phyloP scores from a whole-genome alignment of 2,797 vertebrate species.

The Chelidonichthys spinosus region DNA sequence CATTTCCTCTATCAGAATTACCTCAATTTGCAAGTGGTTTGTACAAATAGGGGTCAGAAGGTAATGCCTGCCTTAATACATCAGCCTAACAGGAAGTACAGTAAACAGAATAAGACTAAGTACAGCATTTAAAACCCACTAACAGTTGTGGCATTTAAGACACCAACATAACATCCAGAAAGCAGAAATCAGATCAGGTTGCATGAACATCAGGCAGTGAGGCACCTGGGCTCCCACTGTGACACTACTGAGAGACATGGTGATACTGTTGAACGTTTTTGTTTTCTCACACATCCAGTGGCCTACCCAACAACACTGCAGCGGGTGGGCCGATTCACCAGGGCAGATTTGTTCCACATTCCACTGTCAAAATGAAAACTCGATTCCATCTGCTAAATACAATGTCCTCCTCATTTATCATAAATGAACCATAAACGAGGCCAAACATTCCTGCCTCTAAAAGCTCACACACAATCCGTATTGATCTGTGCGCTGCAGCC shows the following conservation, averaged over 20 bases:
- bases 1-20: slow-evolving; percentile 46
- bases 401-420: slow-evolving; percentile 67
- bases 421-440: slow-evolving; percentile 74
- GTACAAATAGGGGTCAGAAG: slow-evolving; percentile 55
- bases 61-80: slow-evolving; percentile 72
- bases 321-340: background rate
- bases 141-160: slow-evolving; percentile 61
- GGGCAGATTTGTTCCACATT: slow-evolving; percentile 40
- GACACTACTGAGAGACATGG: background rate
- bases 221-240: slow-evolving; percentile 9
- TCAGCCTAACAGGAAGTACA: slow-evolving; percentile 73
- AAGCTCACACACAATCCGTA: slow-evolving; percentile 76
- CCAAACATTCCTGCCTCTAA: slow-evolving; percentile 73
- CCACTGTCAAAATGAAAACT: slow-evolving; percentile 45
- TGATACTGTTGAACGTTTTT: background rate
- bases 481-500: slow-evolving; percentile 68
- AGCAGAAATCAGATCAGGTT: slow-evolving; percentile 57
- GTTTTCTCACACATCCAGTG: slow-evolving; percentile 13
- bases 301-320: slow-evolving; percentile 1
- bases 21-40: slow-evolving; percentile 58
- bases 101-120: slow-evolving; percentile 68
- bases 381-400: slow-evolving; percentile 44
- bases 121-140: slow-evolving; percentile 70
- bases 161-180: slow-evolving; percentile 29
- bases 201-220: slow-evolving; percentile 6